Evolutionary conservation across 1,140 invertebrate species (phyloP), one percentile per base, ranked within the genome.

Genomic region (Brachionus calyciflorus): DNA sequence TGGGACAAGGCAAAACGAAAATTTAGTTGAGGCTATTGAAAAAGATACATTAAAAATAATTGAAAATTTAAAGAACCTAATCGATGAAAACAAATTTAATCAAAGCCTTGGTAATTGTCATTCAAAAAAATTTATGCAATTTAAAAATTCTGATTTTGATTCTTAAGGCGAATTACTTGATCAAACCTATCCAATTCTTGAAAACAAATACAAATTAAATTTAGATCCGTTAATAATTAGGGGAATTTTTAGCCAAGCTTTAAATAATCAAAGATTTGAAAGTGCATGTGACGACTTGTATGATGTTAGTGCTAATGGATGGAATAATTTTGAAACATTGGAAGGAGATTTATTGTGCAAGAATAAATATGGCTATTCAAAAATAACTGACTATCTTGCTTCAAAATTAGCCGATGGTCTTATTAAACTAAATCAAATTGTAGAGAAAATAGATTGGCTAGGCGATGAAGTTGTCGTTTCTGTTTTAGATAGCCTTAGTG

Each of bases 51-150:
- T 19, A 6, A 2, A 19, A 7, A 6, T 60, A 17, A 28, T 60
- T 3, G 55, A 60, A 19, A 60, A 60, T 37, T 17, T 60, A 5
- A 19, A 33, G 10, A 37, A n/a, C n/a, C n/a, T n/a, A n/a, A n/a
- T 60, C 4, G 55, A 60, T 9, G 30, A 60, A 37, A 37, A 6
- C 4, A 37, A 60, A 6, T n/a, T 37, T 33, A 37, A 21, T 9
- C 55, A 60, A 60, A 60, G 55, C 30, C 19, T 60, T 60, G 55
- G 55, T 60, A n/a, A n/a, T n/a, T n/a, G n/a, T n/a, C n/a, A n/a
- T n/a, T n/a, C n/a, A n/a, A n/a, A n/a, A n/a, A n/a, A n/a, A n/a
- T n/a, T n/a, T n/a, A n/a, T n/a, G n/a, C n/a, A n/a, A n/a, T n/a
- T n/a, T n/a, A n/a, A n/a, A n/a, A n/a, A n/a, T n/a, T n/a, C n/a